Base-by-base conservation (phyloP, 1,140 invertebrate species). In the Chironomus tepperi region DNA sequence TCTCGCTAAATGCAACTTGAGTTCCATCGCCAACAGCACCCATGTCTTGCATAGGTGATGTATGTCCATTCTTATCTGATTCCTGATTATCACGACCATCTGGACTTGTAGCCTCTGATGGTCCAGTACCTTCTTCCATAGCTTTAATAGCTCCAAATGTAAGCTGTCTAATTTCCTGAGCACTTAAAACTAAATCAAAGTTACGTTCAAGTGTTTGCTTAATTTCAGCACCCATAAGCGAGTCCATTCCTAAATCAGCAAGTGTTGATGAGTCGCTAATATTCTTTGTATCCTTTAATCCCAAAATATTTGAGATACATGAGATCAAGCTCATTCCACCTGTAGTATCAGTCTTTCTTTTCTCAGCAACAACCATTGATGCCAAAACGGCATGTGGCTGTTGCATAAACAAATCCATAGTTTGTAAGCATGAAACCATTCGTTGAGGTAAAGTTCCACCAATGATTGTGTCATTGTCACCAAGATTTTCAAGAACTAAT, bases 151-250 rank as follows among this genome's bases (percentile, higher is more conserved):
- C 89, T 0, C 84, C 87, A 74, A 96, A 90, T 0, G 91, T 95
- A 1, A 96, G 83, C 21, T 83, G 84, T 74, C 96, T 88, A 78
- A 99, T 96, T 82, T 98, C 95, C 79, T 92, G 90, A 65, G 94
- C 90, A 57, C 92, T 91, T n/a, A 98, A 82, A 0, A 93, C 88
- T 34, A 98, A 80, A 82, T 98, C 95, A 83, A 92, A 97, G 77
- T 94, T 94, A 74, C 95, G 87, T 81, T 99, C 96, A 8, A 99
- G 83, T 0, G 93, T 95, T 81, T 98, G 96, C 83, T 98, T 98
- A 76, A 99, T 96, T 85, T 99, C 97, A 0, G 97, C 95, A 74
- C 95, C 95, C 97, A 99, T 98, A 43, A 99, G 84, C 0, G 96
- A 98, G 80, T 99, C 97, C 89, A 99, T 94, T 73, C 97, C 97